These are phyloP conservation scores for Lasioglossum calceatum DNA, from an alignment of 2,888 invertebrate species.

Conservation along the genomic window DNA sequence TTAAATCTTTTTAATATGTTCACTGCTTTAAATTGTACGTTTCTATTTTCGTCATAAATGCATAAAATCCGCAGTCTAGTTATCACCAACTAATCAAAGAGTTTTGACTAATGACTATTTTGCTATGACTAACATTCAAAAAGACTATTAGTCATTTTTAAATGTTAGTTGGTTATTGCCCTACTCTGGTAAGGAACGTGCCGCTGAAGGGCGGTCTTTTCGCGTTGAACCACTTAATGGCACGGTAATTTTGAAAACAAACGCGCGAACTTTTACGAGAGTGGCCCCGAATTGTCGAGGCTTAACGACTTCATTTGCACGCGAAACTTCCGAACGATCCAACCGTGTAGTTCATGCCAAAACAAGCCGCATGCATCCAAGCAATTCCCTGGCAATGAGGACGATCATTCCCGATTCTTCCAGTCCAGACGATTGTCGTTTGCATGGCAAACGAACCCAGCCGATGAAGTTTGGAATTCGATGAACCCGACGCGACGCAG, in stretches of 20 bases:
- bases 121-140: too few relatives aligned
- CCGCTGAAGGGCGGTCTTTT: not conserved
- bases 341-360: constrained; percentile 39
- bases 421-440: not conserved
- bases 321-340: constrained; percentile 25
- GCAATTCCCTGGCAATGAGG: not conserved
- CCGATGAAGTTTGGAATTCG: not conserved
- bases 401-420: not conserved
- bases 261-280: constrained; percentile 21
- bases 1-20: too few relatives aligned
- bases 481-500: not conserved
- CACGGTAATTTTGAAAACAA: not conserved
- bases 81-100: too few relatives aligned
- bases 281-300: constrained; percentile 35
- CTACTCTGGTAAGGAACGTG: not conserved
- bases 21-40: too few relatives aligned
- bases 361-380: constrained; percentile 51
- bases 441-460: not conserved
- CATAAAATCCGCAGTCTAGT: too few relatives aligned
- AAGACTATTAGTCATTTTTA: too few relatives aligned
- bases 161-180: too few relatives aligned
- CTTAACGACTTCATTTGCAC: not conserved
- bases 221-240: not conserved
- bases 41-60: too few relatives aligned
- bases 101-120: too few relatives aligned